Evolutionary conservation across 2,888 invertebrate genomes (phyloP).

Genomic region (Pseudococcus jackbeardsleyi): DNA sequence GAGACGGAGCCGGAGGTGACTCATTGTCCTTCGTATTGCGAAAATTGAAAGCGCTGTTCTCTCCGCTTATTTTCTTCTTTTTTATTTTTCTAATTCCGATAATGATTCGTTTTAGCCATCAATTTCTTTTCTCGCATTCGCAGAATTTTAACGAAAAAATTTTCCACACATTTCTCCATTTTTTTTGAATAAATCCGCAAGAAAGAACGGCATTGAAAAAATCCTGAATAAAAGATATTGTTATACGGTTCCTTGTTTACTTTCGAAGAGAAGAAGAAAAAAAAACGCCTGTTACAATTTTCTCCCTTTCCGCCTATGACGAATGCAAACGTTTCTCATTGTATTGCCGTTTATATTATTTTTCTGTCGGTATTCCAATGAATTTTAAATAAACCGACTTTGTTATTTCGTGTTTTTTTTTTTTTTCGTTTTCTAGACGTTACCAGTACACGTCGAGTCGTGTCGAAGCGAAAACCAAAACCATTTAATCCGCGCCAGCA

Average conservation of each 20-base stretch:
- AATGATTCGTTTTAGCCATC: not conserved
- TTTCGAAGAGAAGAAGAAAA: not conserved
- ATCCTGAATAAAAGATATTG: not conserved
- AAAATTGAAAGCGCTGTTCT: too few species aligned
- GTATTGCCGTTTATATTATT: slow-evolving; percentile 28
- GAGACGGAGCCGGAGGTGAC: too few species aligned
- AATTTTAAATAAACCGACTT: slow-evolving; percentile 44
- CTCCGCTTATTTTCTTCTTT: not conserved
- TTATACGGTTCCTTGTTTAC: slow-evolving; percentile 21
- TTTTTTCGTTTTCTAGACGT: not conserved
- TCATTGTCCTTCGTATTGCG: too few species aligned
- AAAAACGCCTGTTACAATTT: not conserved
- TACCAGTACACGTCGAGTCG: not conserved
- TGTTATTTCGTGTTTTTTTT: not conserved
- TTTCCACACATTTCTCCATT: not conserved
- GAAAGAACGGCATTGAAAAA: not conserved
- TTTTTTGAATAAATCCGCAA: not conserved
- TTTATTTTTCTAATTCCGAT: not conserved
- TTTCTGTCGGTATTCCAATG: slow-evolving; percentile 29
- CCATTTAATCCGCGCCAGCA: not conserved
- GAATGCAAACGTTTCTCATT: slow-evolving; percentile 14
- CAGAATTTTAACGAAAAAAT: not conserved
- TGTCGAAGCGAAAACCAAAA: not conserved
- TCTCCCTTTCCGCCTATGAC: not conserved
- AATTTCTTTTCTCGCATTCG: not conserved